phyloP scores from a whole-genome alignment of 2,797 vertebrate genomes.

The Cirrhinus mrigala region DNA sequence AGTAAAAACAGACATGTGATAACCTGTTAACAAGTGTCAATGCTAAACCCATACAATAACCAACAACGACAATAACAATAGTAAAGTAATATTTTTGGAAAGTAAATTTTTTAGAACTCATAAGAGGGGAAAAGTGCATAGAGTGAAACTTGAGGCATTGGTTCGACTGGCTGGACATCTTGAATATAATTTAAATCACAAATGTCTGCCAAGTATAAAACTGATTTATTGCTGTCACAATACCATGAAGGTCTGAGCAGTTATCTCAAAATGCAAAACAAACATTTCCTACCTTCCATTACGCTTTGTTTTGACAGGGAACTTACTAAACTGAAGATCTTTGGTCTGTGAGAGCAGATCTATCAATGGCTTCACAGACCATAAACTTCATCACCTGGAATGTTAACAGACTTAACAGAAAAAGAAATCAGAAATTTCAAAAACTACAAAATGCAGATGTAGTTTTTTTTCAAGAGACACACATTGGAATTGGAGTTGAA shows the following conservation, averaged over 20 bases:
- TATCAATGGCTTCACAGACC: not conserved
- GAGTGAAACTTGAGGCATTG: too few relatives aligned
- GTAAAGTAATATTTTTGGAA: too few relatives aligned
- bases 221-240: not conserved
- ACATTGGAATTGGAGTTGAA: slow-evolving; percentile 10
- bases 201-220: not conserved
- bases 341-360: not conserved
- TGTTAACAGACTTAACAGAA: not conserved
- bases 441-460: not conserved
- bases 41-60: too few relatives aligned
- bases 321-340: not conserved
- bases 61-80: too few relatives aligned
- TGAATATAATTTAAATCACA: not conserved
- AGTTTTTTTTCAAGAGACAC: slow-evolving; percentile 38
- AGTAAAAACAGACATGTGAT: too few relatives aligned
- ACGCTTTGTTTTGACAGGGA: slow-evolving; percentile 33
- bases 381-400: slow-evolving; percentile 29
- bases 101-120: too few relatives aligned
- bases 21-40: too few relatives aligned
- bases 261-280: not conserved
- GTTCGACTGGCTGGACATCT: too few relatives aligned
- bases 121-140: too few relatives aligned
- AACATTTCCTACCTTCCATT: not conserved
- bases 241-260: not conserved
- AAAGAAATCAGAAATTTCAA: not conserved